These are phyloP conservation scores for Synanthedon myopaeformis DNA, from an alignment of 2,888 invertebrate genomes.

Conservation along the genomic window DNA sequence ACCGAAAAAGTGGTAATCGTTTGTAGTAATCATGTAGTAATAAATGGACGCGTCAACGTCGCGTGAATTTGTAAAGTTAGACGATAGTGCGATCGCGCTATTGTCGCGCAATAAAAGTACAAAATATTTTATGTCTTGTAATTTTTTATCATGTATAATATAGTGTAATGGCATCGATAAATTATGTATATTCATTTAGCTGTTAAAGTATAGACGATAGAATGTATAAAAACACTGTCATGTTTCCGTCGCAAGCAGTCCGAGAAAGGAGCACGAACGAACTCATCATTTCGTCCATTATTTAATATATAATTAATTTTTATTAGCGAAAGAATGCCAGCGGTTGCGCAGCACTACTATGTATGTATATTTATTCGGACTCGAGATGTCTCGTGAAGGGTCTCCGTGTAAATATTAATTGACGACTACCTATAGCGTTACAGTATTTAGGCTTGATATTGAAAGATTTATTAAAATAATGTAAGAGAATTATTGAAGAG, in stretches of 20 bases:
- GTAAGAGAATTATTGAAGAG: conserved; percentile 45
- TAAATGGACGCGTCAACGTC: neutral
- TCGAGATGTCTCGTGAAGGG: conserved; percentile 55
- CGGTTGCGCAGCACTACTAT: conserved; percentile 43
- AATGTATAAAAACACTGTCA: conserved; percentile 51
- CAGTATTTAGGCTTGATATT: conserved; percentile 51
- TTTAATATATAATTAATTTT: conserved; percentile 61
- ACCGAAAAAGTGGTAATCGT: neutral
- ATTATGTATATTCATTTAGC: conserved; percentile 52
- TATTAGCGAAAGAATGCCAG: conserved; percentile 59
- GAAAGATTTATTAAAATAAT: conserved; percentile 33
- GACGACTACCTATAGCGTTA: conserved; percentile 34
- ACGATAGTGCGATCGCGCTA: conserved; percentile 41
- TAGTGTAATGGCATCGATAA: conserved; percentile 56
- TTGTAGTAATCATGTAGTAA: too few species aligned
- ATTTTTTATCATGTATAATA: conserved; percentile 58
- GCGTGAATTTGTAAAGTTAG: conserved; percentile 29
- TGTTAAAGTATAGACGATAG: conserved; percentile 45
- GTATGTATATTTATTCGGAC: conserved; percentile 40
- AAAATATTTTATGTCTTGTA: conserved; percentile 69
- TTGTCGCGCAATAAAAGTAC: conserved; percentile 64
- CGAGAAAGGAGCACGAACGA: conserved; percentile 66
- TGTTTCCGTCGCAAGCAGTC: conserved; percentile 67
- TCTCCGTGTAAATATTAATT: conserved; percentile 54
- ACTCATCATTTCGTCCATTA: conserved; percentile 70